Conservation (phyloP, 2,888 invertebrate species). For the Oscheius sp. region DNA sequence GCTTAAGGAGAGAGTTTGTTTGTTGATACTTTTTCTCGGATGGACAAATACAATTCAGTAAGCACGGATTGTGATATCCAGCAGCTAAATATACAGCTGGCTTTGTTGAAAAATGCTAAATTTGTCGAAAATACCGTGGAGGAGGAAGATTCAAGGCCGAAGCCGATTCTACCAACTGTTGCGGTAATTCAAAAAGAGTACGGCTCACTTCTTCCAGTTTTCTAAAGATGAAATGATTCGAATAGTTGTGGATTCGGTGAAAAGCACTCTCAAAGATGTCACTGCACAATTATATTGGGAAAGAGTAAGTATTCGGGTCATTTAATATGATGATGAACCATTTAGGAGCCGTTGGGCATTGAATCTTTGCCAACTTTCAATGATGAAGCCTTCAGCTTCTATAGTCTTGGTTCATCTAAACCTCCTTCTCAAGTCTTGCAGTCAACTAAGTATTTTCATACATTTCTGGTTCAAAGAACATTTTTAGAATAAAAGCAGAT, state of each 20-base stretch:
- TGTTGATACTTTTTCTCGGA: background rate
- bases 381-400: background rate
- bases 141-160: conserved; percentile 22
- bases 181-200: background rate
- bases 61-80: conserved; percentile 17
- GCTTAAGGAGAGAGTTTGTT: conserved; percentile 1
- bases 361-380: conserved; percentile 5
- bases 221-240: conserved; percentile 16
- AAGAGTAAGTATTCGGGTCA: background rate
- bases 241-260: conserved; percentile 2
- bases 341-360: background rate
- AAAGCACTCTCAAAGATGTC: background rate
- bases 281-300: background rate
- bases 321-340: background rate
- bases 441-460: too few relatives aligned
- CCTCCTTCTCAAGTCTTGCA: too few relatives aligned
- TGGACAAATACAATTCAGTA: conserved; percentile 11
- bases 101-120: conserved; percentile 23
- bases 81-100: conserved; percentile 17
- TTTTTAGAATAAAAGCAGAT: too few relatives aligned
- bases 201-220: background rate
- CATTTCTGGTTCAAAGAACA: too few relatives aligned
- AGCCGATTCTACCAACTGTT: background rate
- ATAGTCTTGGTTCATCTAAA: too few relatives aligned
- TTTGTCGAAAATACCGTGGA: conserved; percentile 19